phyloP scores from a whole-genome alignment of 2,113 vertebrate species.

The Anser brachyrhynchus region DNA sequence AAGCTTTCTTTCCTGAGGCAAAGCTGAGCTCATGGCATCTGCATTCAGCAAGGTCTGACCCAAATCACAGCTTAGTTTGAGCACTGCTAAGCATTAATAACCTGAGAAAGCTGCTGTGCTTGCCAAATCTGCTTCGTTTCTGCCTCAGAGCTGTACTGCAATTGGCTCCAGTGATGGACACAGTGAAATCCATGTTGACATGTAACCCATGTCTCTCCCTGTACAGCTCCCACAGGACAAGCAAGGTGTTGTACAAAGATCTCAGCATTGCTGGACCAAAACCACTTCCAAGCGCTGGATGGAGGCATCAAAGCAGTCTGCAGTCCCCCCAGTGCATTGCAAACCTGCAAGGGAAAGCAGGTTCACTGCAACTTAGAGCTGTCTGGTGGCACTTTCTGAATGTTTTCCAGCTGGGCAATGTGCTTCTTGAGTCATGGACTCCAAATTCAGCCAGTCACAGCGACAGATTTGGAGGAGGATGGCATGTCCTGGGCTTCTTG shows the following conservation, averaged over 20 bases:
- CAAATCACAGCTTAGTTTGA: not conserved
- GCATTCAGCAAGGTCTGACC: not conserved
- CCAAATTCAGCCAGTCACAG: rapidly evolving
- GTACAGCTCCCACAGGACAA: not conserved
- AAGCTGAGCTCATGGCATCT: not conserved
- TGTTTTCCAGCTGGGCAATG: not conserved
- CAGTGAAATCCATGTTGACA: not conserved
- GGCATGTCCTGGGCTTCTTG: not conserved
- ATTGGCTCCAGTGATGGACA: rapidly evolving
- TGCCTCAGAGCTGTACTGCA: not conserved
- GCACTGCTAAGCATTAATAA: not conserved
- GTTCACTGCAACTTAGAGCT: not conserved
- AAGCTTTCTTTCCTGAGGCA: not conserved
- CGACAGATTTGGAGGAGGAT: not conserved
- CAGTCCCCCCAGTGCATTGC: not conserved
- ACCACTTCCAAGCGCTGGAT: not conserved
- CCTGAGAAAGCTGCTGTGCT: not conserved
- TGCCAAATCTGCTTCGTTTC: not conserved
- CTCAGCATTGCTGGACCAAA: not conserved
- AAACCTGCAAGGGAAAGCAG: not conserved
- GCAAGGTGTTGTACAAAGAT: not conserved
- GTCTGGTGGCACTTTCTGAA: not conserved
- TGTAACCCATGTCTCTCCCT: not conserved
- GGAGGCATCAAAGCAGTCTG: not conserved
- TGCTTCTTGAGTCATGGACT: not conserved